Percentiles rank a stretch among this genome's conserved stretches.
Conservation (phyloP, 1,140 invertebrate species). For the Drosophila grimshawi region DNA sequence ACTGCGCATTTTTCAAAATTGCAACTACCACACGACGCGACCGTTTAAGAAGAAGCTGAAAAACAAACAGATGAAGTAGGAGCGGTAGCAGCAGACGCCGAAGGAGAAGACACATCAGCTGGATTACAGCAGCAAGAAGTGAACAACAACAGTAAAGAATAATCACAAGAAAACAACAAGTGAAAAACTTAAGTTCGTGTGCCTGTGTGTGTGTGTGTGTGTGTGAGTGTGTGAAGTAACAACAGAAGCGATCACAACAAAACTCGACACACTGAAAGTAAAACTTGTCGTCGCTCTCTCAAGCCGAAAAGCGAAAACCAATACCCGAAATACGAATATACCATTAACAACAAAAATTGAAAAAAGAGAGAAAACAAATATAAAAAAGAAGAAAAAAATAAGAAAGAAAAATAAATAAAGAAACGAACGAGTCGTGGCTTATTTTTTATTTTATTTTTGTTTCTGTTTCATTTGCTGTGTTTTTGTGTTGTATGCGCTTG, state of each 20-base stretch:
- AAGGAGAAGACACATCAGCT: neutral
- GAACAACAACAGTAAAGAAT: neutral
- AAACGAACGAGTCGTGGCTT: conserved; percentile 14
- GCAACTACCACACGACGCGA: conserved; percentile 12
- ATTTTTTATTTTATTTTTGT: conserved; percentile 10
- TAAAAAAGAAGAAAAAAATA: conserved; percentile 7
- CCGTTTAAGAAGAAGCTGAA: conserved; percentile 4
- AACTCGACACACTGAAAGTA: conserved; percentile 39
- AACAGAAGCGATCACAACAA: conserved; percentile 24
- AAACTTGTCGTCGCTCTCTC: conserved; percentile 34
- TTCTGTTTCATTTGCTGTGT: conserved; percentile 4
- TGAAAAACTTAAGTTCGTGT: conserved; percentile 11
- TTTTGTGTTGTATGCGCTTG: conserved; percentile 1
- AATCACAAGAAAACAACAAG: conserved; percentile 11
- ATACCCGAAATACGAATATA: conserved; percentile 27
- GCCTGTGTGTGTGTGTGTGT: conserved; percentile 11
- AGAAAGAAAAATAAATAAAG: neutral
- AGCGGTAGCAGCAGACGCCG: neutral
- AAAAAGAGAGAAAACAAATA: conserved; percentile 6
- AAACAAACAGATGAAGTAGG: neutral
- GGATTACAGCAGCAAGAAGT: neutral
- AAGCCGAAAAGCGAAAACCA: conserved; percentile 37
- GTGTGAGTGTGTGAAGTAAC: conserved; percentile 9
- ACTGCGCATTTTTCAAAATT: conserved; percentile 19
- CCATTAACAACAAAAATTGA: conserved; percentile 14